Conservation (phyloP, 2,113 vertebrate species). For the Pyxicephalus adspersus region DNA sequence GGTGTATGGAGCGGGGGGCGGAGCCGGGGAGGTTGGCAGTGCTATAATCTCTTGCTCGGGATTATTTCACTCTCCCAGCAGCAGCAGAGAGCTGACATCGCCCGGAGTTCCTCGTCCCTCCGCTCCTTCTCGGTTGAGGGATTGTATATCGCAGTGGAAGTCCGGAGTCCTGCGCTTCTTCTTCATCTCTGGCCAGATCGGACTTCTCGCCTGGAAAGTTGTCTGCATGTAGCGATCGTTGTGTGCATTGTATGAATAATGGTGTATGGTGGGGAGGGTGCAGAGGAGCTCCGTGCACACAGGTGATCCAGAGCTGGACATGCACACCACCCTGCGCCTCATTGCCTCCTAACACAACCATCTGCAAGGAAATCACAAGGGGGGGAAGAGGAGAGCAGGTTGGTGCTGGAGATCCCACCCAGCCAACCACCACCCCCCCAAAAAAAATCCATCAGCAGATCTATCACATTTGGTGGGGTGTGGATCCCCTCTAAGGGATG, state of each 20-base stretch:
- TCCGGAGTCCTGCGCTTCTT: conserved; percentile 59
- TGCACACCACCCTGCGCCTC: conserved; percentile 76
- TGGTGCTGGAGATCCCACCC: conserved; percentile 42
- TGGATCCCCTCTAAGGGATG: conserved; percentile 86
- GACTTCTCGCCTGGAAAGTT: conserved; percentile 30
- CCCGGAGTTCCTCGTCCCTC: conserved; percentile 50
- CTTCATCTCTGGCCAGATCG: conserved; percentile 49
- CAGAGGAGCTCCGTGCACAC: conserved; percentile 64
- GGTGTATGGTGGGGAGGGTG: conserved; percentile 51
- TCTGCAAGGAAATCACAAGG: conserved; percentile 58
- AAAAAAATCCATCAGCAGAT: conserved; percentile 56
- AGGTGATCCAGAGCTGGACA: conserved; percentile 76
- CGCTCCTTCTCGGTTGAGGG: conserved; percentile 26
- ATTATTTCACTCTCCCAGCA: conserved; percentile 62
- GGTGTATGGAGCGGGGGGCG: conserved; percentile 37
- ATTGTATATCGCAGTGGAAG: conserved; percentile 57
- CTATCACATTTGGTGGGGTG: conserved; percentile 64
- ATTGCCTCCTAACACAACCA: conserved; percentile 67
- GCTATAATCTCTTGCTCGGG: conserved; percentile 66
- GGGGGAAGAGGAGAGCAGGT: conserved; percentile 53
- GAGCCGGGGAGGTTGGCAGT: conserved; percentile 57
- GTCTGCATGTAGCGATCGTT: background rate
- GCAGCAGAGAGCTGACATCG: conserved; percentile 58
- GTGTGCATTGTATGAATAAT: conserved; percentile 9
- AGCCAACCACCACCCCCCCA: conserved; percentile 57